Percentiles rank a stretch among this genome's conserved stretches.
These are phyloP conservation scores for Ormyrus nitidulus DNA, from an alignment of 2,888 invertebrate species.

Conservation along the genomic window DNA sequence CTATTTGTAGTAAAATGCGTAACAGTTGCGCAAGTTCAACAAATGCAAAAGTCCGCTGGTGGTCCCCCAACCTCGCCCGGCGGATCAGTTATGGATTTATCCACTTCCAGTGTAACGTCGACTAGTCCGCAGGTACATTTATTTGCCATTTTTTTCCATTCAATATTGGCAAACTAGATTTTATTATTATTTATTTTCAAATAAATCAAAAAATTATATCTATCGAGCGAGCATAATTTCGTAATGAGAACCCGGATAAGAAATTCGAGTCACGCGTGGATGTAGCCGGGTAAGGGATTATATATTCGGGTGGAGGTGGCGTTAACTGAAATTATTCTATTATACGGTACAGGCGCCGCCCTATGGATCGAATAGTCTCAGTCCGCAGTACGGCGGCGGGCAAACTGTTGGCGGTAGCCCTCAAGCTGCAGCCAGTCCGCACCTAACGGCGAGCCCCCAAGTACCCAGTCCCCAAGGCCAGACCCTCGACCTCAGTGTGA, in stretches of 20 bases:
- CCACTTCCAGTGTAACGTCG: constrained; percentile 89
- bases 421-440: constrained; percentile 90
- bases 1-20: constrained; percentile 85
- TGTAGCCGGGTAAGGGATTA: constrained; percentile 25
- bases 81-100: constrained; percentile 90
- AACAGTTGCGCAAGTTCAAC: constrained; percentile 81
- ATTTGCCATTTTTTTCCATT: neutral
- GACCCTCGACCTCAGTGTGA: constrained; percentile 92
- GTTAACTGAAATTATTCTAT: constrained; percentile 53
- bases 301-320: constrained; percentile 11
- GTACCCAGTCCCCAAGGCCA: constrained; percentile 94
- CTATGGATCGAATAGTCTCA: constrained; percentile 80
- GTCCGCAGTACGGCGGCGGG: constrained; percentile 84
- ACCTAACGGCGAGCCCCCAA: constrained; percentile 90
- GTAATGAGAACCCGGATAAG: too few species aligned
- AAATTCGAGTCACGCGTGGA: constrained; percentile 14
- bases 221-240: too few species aligned
- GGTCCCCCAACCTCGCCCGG: constrained; percentile 85
- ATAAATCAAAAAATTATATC: too few species aligned
- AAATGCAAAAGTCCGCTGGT: constrained; percentile 77
- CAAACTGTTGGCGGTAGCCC: constrained; percentile 87
- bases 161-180: too few species aligned
- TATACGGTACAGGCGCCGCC: constrained; percentile 79
- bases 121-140: constrained; percentile 87
- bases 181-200: too few species aligned